Evolutionary conservation across 2,888 invertebrate species (phyloP), one percentile per base, ranked within the genome.

Genomic region (Drosophila atroscutellata): DNA sequence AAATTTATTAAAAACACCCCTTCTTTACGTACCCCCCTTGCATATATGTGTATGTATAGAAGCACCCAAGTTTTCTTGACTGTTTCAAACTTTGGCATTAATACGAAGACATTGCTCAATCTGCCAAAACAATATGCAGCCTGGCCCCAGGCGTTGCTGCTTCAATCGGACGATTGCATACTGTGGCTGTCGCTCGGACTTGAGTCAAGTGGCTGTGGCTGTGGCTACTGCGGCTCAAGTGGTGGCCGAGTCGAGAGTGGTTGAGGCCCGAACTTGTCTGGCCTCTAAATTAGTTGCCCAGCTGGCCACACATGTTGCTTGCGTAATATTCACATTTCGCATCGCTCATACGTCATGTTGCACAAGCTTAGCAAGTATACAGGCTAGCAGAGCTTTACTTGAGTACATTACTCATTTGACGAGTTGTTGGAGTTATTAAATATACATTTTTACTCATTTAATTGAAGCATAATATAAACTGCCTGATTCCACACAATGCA

Each of bases 1-100:
- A 75, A 88, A 86, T 86, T 84, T 88, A 83, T 80, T 86, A 88
- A 85, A 80, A 77, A 56, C 66, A 55, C 30, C 20, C 37, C 36
- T n/a, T 20, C 20, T 8, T 20, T 32, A 30, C 34, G 15, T 15
- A 6, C 18, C 15, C 28, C 11, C 13, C n/a, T 13, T 15, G 15
- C 20, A 18, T 28, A 24, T 42, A 37, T 47, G 30, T 45, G n/a
- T 42, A 6, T 32, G 32, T 50, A 20, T 32, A 50, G 13, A 54
- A 30, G 15, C 26, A 20, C 9, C 18, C 34, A 39, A 39, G 13
- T 67, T 77, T 83, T 59, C 47, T 66, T 45, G 68, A 62, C 72
- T 66, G 70, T 61, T 45, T 42, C 50, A 64, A 83, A 83, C 70
- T 87, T 82, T 70, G 47, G 58, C 65, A 72, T 66, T 68, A 72